Conservation (phyloP, 2,888 invertebrate genomes). For the Pachydiplax longipennis region DNA sequence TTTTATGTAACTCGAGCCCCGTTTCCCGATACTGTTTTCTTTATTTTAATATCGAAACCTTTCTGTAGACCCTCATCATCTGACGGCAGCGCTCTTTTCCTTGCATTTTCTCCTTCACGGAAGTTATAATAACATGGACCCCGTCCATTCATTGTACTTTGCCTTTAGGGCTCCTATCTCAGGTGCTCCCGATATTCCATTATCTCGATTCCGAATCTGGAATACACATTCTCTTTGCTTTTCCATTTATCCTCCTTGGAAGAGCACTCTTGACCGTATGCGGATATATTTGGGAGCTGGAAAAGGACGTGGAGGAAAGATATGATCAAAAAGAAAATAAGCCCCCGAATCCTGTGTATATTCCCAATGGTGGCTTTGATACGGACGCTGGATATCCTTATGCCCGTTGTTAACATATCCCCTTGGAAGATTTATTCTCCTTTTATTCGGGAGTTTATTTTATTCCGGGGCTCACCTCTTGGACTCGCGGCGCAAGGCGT, state of each 20-base stretch:
- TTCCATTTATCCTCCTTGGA: neutral
- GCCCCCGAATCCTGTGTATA: neutral
- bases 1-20: neutral
- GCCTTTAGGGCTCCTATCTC: neutral
- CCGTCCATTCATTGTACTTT: neutral
- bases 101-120: neutral
- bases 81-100: neutral
- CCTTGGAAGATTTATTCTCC: neutral
- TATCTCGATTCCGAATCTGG: neutral
- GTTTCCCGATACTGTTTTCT: neutral
- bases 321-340: neutral
- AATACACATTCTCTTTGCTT: slow-evolving; percentile 15
- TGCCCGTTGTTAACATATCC: slow-evolving; percentile 12
- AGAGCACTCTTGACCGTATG: slow-evolving; percentile 16
- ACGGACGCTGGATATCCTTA: neutral
- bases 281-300: neutral
- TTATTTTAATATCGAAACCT: neutral
- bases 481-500: neutral
- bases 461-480: neutral
- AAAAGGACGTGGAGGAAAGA: neutral
- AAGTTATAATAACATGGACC: neutral
- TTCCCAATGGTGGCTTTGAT: neutral
- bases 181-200: neutral
- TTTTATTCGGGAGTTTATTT: neutral
- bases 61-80: neutral